Base-by-base conservation (phyloP, 2,888 invertebrate species). In the Drosophila flavopinicola region DNA sequence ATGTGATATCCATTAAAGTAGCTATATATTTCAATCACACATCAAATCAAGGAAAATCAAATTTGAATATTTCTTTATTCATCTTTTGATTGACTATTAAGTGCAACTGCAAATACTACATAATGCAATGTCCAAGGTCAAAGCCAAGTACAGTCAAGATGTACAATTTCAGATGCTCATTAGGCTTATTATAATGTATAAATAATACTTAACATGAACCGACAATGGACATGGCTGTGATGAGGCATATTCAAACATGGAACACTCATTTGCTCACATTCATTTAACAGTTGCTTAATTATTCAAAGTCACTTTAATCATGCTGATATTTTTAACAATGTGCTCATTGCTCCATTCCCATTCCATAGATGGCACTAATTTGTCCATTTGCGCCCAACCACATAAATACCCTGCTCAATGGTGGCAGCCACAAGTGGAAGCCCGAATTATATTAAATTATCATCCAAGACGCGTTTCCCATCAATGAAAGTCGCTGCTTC, bases 301-400 rank as follows among this genome's bases (percentile, higher is more conserved):
- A 82, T 83, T 80, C 85, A 85, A 80, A 79, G 79, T 76, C 85
- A 85, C 67, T 80, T 80, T 80, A 80, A 80, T 80, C 73, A 85
- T 75, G 63, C 20, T 73, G 83, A 80, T 80, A 85, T 80, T 85
- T 80, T 82, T 70, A 80, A 85, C 76, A 82, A 75, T 82, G 85
- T 70, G 70, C 60, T 85, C 85, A 82, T 73, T 67, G 65, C 35
- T 59, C 48, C 77, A 39, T 42, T 9, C 17, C 42, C 20, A 20
- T 17, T 45, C 35, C 54, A 13, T 51, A 52, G 49, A 47, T 60
- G 48, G 32, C 73, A 60, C 70, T 78, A 82, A 79, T 79, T 85
- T 78, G 76, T 75, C 75, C 69, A 60, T 65, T 76, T 57, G 37
- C 15, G 51, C 24, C 37, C 42, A 69, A 33, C 42, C 54, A 35